These are phyloP conservation scores for Planiliza haematocheilus DNA, from an alignment of 2,113 vertebrate species.

Conservation along the genomic window DNA sequence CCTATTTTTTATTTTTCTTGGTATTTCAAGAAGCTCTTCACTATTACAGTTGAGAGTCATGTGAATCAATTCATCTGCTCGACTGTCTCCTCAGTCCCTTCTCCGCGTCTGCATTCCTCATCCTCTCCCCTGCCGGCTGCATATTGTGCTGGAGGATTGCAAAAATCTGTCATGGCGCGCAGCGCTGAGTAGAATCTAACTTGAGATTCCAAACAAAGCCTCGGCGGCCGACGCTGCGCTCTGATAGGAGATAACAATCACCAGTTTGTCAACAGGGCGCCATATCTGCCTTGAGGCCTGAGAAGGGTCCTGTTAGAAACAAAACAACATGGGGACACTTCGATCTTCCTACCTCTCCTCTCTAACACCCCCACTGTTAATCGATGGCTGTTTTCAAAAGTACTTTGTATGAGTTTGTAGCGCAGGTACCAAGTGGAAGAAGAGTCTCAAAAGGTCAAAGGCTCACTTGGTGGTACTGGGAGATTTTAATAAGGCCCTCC, in stretches of 20 bases:
- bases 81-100: slow-evolving; percentile 7
- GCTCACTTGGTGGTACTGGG: slow-evolving; percentile 48
- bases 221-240: slow-evolving; percentile 46
- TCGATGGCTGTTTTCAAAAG: slow-evolving; percentile 75
- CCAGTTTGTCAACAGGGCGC: slow-evolving; percentile 74
- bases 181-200: slow-evolving; percentile 51
- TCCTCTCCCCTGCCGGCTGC: slow-evolving; percentile 45
- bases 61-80: slow-evolving; percentile 41
- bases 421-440: slow-evolving; percentile 52
- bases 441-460: slow-evolving; percentile 71
- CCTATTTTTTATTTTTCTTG: not conserved
- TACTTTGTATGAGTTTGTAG: slow-evolving; percentile 66
- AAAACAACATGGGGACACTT: slow-evolving; percentile 70
- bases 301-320: slow-evolving; percentile 63
- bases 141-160: slow-evolving; percentile 53
- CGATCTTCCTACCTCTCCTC: slow-evolving; percentile 50
- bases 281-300: slow-evolving; percentile 63
- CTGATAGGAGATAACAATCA: slow-evolving; percentile 75
- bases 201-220: slow-evolving; percentile 68
- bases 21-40: slow-evolving; percentile 7
- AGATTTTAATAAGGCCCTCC: slow-evolving; percentile 59
- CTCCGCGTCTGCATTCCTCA: slow-evolving; percentile 26
- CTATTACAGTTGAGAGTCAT: slow-evolving; percentile 28
- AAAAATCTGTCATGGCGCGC: slow-evolving; percentile 55
- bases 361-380: slow-evolving; percentile 57